Evolutionary conservation across 2,113 vertebrate species (phyloP), one percentile per base, ranked within the genome.

Genomic region (Microcebus tavaratra): DNA sequence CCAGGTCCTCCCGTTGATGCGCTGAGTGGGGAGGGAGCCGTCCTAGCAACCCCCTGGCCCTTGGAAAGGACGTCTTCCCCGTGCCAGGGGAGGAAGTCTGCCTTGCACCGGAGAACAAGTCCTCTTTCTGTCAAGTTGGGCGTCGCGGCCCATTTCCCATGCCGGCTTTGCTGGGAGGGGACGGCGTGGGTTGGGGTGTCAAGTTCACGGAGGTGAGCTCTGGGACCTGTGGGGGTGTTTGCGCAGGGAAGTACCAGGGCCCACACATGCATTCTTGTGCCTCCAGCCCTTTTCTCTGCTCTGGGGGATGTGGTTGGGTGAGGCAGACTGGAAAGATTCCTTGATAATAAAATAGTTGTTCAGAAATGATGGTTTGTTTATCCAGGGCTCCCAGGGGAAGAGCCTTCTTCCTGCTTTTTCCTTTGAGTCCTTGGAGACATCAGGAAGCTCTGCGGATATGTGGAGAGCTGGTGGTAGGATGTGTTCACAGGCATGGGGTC

Each of bases 311-410:
- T 61, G 17, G 57, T 93, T 90, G 87, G 83, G 79, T 61, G 84
- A 96, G 95, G 61, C 81, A 8, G 27, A 4, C 70, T 96, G 42
- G 59, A 82, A 70, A 88, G 92, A 92, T 92, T 84, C 67, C 76
- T 75, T 84, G 80, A 18, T 88, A 50, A 78, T 88, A 90, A 86
- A 85, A 79, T 89, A n/a, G 94, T 90, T 96, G 72, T 92, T 92
- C 57, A 81, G 72, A 91, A 92, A 34, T 72, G 61, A 11, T 70
- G 48, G 72, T 70, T 91, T 91, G 72, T 70, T 93, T 91, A 39
- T 72, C 65, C 73, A 70, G 70, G 72, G 14, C 29, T 84, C 92
- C 57, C 29, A 15, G 27, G 80, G 92, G 50, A 95, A n/a, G 42
- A 84, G 31, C 63, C 42, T 68, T 88, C 84, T 94, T 79, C 75